Evolutionary conservation across 2,888 invertebrate genomes (phyloP), one percentile per base, ranked within the genome.

Genomic region (Drosophila diplacantha): DNA sequence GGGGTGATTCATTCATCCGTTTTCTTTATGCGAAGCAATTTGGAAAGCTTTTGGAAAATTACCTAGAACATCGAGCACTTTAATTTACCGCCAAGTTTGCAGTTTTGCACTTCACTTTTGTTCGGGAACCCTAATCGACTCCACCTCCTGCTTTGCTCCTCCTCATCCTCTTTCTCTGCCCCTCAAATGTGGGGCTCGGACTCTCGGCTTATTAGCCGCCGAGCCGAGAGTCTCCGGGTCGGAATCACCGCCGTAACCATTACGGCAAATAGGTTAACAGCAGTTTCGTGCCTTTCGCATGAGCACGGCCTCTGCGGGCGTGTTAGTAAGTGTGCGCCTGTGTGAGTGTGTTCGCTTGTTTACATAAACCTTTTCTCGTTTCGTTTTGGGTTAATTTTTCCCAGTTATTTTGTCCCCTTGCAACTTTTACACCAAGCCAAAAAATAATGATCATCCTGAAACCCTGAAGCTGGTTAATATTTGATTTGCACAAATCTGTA

Each of bases 231-330:
- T 37, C 71, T 56, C 52, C 70, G 64, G 56, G 61, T 69, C 58
- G 71, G 53, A 63, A 65, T 73, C 63, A 55, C 41, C 62, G 62
- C 60, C 64, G 56, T 78, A 83, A 75, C 76, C 65, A 76, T 66
- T 69, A 82, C 66, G 84, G 68, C 83, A 84, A 78, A 84, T 78
- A 74, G 84, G 82, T 78, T 78, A 78, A 78, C 77, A 84, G 84
- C 82, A 61, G 56, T 83, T 77, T 82, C 83, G 77, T 78, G 77
- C 80, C 82, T 76, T 82, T 75, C 67, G 71, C 84, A 60, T 62
- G 61, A 75, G 74, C 53, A 69, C 54, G 61, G 61, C 67, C 63
- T 52, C 32, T 31, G 26, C 26, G 37, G 38, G 26, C 39, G 39
- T 49, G 54, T 66, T 22, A 16, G 56, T 57, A 29, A 26, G 34